phyloP scores from a whole-genome alignment of 2,113 vertebrate species.

The Oophaga pumilio region DNA sequence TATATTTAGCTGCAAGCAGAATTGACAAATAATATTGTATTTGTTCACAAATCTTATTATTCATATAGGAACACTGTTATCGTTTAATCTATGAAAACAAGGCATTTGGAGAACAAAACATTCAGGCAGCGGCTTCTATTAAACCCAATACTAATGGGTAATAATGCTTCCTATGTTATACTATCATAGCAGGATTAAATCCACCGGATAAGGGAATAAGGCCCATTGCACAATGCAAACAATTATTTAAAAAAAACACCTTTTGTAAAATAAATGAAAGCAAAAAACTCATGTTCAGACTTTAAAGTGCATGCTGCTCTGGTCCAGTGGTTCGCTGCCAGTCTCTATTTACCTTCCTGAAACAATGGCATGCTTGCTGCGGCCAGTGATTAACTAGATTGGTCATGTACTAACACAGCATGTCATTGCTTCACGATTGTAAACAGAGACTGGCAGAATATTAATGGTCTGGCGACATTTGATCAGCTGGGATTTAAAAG shows the following conservation, averaged over 20 bases:
- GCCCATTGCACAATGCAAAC: not conserved
- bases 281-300: too few species aligned
- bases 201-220: not conserved
- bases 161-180: not conserved
- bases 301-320: too few species aligned
- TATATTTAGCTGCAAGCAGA: constrained; percentile 29
- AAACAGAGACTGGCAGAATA: too few species aligned
- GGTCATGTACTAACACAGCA: too few species aligned
- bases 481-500: too few species aligned
- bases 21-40: constrained; percentile 35
- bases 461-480: too few species aligned
- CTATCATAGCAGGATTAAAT: not conserved
- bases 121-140: not conserved
- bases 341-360: too few species aligned
- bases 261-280: not conserved
- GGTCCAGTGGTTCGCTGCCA: too few species aligned
- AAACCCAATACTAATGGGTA: not conserved
- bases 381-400: too few species aligned
- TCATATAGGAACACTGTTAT: constrained; percentile 6
- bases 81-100: not conserved
- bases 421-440: too few species aligned
- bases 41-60: constrained; percentile 26
- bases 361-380: too few species aligned
- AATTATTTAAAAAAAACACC: not conserved
- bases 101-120: not conserved